Base-by-base conservation (phyloP, 2,888 invertebrate genomes). In the Drosophila antonietae region DNA sequence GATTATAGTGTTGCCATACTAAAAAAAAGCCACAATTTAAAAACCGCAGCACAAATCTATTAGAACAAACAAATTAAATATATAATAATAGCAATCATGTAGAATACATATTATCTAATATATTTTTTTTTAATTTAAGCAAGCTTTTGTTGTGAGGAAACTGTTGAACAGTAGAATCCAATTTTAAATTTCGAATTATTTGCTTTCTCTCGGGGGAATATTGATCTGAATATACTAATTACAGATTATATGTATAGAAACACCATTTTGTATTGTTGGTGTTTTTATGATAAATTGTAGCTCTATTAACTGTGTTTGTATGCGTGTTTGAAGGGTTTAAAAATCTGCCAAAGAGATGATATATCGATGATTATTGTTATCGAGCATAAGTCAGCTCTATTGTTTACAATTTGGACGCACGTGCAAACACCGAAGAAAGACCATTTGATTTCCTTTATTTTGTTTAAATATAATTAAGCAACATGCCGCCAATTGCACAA, bases 401-500 rank as follows among this genome's bases (percentile, higher is more conserved):
- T 78, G 78, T 77, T 78, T 81, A 81, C 73, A 73, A 67, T 67
- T 67, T 81, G 23, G 44, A 39, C 63, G 47, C 78, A 75, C 78
- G 80, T 75, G 77, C 52, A 47, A 47, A 51, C 41, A 58, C 44
- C 28, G 6, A 23, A 23, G 33, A 33, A 20, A 33, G 7, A 10
- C 37, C 1, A 20, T 41, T 68, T 57, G 20, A 20, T 20, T 12
- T 41, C 51, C 7, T 44, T 47, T 31, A 28, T 52, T 15, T 46
- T 53, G 28, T 55, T 12, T 20, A 65, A 37, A 63, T 41, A 62
- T 37, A 39, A 37, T 44, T 15, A 10, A 8, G 5, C 58, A 84
- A 8, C 10, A 93, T 93, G 93, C 92, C 92, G 8, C 88, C 91
- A 15, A 66, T 90, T 58, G 75, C 88, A 10, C 90, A 91, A 78